These are phyloP conservation scores for Numenius arquata DNA, from an alignment of 2,113 vertebrate species.

Conservation along the genomic window DNA sequence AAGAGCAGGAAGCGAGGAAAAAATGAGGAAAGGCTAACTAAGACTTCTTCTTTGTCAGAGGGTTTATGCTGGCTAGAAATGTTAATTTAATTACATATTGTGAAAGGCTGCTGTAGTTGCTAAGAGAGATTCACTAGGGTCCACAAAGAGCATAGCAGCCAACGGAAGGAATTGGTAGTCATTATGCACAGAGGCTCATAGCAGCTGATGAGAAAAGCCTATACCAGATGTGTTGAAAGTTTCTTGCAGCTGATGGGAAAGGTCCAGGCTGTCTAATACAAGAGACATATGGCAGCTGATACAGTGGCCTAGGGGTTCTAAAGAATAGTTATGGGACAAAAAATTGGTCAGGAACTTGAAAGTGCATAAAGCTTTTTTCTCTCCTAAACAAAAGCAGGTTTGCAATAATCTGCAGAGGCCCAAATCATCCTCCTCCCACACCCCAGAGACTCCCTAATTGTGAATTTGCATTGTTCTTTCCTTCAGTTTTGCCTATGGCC, in stretches of 20 bases:
- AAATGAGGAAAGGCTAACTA: neutral
- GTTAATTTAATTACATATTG: neutral
- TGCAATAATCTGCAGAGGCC: conserved; percentile 56
- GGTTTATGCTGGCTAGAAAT: neutral
- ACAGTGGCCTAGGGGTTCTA: conserved; percentile 33
- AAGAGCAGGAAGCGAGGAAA: neutral
- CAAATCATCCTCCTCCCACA: conserved; percentile 50
- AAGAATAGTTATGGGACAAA: conserved; percentile 37
- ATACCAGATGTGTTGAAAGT: conserved; percentile 38
- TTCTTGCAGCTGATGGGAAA: conserved; percentile 57
- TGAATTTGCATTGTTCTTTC: conserved; percentile 56
- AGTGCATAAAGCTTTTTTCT: conserved; percentile 44
- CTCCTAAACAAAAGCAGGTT: conserved; percentile 67
- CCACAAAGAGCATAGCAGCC: neutral
- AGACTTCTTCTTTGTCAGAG: neutral
- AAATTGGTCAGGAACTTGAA: conserved; percentile 45
- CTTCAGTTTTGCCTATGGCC: conserved; percentile 47
- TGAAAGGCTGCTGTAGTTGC: conserved; percentile 23
- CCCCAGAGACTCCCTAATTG: conserved; percentile 48
- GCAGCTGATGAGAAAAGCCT: conserved; percentile 49
- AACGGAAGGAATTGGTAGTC: neutral
- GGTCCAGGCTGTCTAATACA: neutral
- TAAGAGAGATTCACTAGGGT: neutral
- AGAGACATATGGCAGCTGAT: conserved; percentile 14
- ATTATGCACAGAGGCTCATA: conserved; percentile 16